Evolutionary conservation across 2,113 vertebrate genomes (phyloP).

Genomic region (Carettochelys insculpta): DNA sequence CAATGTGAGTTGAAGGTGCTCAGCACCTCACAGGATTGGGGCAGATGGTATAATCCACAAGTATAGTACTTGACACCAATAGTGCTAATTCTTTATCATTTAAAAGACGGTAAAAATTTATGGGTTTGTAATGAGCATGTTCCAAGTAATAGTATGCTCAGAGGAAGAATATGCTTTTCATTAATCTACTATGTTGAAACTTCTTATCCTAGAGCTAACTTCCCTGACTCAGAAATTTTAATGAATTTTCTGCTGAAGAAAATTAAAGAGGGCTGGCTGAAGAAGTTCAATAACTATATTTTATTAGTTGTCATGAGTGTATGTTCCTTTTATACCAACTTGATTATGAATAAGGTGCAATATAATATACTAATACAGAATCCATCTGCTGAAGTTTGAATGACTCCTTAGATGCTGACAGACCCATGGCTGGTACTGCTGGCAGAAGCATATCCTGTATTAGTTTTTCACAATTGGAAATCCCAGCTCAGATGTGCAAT

Average conservation of each 20-base stretch:
- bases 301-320: background rate
- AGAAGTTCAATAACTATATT: background rate
- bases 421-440: background rate
- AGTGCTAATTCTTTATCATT: background rate
- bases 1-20: background rate
- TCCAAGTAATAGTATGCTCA: background rate
- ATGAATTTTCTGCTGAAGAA: slow-evolving; percentile 24
- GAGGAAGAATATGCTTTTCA: background rate
- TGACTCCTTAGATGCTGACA: background rate
- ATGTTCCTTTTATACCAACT: background rate
- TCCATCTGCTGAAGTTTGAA: background rate
- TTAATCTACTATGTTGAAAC: background rate
- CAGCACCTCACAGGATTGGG: rapidly evolving
- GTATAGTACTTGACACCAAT: rapidly evolving
- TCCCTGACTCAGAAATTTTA: slow-evolving; percentile 17
- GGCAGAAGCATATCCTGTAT: background rate
- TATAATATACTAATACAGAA: background rate
- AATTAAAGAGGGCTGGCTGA: background rate
- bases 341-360: background rate
- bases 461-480: background rate
- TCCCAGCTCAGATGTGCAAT: slow-evolving; percentile 20
- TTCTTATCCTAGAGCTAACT: background rate
- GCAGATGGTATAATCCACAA: background rate
- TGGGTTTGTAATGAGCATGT: background rate
- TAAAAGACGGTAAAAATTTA: background rate